Evolutionary conservation across 64 coral and sea anemone genomes (phyloP), one percentile per base, ranked within the genome.

Genomic region (Pocillopora verrucosa): DNA sequence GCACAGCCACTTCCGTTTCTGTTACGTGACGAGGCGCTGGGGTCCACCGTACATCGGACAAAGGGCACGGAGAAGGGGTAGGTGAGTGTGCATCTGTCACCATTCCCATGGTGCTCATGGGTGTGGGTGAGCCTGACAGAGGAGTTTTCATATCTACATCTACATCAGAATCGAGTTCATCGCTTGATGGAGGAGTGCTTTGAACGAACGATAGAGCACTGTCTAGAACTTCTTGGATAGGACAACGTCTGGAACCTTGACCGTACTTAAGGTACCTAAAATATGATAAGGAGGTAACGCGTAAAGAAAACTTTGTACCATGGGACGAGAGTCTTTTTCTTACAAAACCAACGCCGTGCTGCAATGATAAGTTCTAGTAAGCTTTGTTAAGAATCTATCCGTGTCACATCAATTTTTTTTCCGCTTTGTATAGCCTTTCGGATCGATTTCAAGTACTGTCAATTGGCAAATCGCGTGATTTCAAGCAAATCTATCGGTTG

Each of bases 191-290:
- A 20, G 84, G 60, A 76, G 95, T 90, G 68, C 88, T 93, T 22
- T 60, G 88, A 56, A 93, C 88, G 91, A 96, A 96, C 16, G 63
- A 34, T 38, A 96, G 45, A 58, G 95, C 77, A 58, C 77, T 91
- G 15, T 90, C 94, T 36, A 96, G 77, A 51, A 96, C 87, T 36
- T 96, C 88, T 34, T 88, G 70, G 60, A 96, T 93, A 4, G 90
- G 90, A 41, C 78, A 76, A n/a, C 76, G 91, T 59, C 62, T 92
- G 63, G 58, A 76, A 1, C 88, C 77, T 76, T 61, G 65, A 65
- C 94, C 94, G 34, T 96, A 96, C 60, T 93, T 88, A 7, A 86
- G 87, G 59, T 93, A 96, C 37, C 95, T 93, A 20, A 20, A 68
- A 25, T 41, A 85, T 38, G 34, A 30, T 30, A 30, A 30, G 64